These are phyloP conservation scores for Scolopax rusticola DNA, from an alignment of 2,797 vertebrate species.

Conservation along the genomic window DNA sequence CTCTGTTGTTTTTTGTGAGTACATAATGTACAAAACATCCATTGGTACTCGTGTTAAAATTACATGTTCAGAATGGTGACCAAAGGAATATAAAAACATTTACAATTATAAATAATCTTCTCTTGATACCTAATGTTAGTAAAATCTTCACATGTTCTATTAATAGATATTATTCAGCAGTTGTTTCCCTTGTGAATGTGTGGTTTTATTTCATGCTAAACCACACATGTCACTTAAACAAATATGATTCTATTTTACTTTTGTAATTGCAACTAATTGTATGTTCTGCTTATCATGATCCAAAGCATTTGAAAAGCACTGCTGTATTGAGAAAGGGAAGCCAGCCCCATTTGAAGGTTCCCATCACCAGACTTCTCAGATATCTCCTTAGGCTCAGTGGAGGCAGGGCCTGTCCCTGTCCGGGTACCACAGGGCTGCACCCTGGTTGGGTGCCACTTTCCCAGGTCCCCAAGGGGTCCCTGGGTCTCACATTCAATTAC, in stretches of 20 bases:
- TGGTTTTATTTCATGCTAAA: neutral
- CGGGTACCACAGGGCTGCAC: fast-evolving
- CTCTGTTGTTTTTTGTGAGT: neutral
- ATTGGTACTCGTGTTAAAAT: neutral
- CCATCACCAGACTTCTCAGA: no score
- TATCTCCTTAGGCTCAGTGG: no score
- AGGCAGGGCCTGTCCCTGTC: neutral
- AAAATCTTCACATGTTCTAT: neutral
- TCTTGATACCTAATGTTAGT: neutral
- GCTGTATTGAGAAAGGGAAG: no score
- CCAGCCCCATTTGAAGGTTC: neutral
- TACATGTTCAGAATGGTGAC: neutral
- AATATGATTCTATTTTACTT: neutral
- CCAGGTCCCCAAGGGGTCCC: fast-evolving
- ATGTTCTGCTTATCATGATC: neutral
- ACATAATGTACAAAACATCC: no score
- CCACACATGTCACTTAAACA: fast-evolving
- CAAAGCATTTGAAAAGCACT: neutral
- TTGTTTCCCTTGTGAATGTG: neutral
- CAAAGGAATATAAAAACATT: neutral
- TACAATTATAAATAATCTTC: neutral
- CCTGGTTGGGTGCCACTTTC: neutral
- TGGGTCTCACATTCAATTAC: fast-evolving
- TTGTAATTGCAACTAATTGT: neutral
- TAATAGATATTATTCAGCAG: neutral